Conservation (phyloP, 2,797 vertebrate genomes). For the Myotis myotis region DNA sequence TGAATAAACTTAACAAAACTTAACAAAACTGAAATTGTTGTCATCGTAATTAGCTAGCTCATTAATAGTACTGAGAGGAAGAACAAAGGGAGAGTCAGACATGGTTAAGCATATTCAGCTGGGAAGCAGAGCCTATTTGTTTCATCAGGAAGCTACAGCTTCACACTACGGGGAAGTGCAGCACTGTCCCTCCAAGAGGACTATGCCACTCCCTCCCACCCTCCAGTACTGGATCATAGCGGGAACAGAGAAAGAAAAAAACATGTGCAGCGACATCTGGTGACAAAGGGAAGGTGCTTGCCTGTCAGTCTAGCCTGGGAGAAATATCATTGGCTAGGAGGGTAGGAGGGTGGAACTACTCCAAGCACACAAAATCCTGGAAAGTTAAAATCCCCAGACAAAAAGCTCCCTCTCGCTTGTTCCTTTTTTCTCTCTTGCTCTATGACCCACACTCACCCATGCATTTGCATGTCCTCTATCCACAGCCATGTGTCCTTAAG, state of each 20-base stretch:
- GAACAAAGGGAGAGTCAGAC: not conserved
- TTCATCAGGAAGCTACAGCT: not conserved
- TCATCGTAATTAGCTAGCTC: not conserved
- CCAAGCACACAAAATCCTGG: not conserved
- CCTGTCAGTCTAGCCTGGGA: not conserved
- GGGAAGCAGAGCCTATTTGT: not conserved
- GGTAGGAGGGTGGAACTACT: not conserved
- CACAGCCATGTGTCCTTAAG: not conserved
- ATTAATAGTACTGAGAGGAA: not conserved
- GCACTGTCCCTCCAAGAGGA: not conserved
- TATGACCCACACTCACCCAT: not conserved
- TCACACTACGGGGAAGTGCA: not conserved
- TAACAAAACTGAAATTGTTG: not conserved
- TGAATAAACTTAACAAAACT: not conserved
- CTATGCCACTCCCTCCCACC: not conserved
- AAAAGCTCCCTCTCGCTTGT: not conserved
- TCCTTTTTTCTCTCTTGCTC: not conserved
- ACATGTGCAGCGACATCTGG: not conserved
- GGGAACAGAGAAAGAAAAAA: not conserved
- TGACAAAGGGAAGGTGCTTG: not conserved
- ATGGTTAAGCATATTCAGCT: not conserved
- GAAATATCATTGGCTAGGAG: not conserved
- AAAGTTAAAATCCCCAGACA: not conserved
- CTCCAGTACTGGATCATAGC: not conserved
- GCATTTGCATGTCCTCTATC: not conserved